Evolutionary conservation across 2,797 vertebrate genomes (phyloP), one percentile per base, ranked within the genome.

Genomic region (Zalophus californianus): DNA sequence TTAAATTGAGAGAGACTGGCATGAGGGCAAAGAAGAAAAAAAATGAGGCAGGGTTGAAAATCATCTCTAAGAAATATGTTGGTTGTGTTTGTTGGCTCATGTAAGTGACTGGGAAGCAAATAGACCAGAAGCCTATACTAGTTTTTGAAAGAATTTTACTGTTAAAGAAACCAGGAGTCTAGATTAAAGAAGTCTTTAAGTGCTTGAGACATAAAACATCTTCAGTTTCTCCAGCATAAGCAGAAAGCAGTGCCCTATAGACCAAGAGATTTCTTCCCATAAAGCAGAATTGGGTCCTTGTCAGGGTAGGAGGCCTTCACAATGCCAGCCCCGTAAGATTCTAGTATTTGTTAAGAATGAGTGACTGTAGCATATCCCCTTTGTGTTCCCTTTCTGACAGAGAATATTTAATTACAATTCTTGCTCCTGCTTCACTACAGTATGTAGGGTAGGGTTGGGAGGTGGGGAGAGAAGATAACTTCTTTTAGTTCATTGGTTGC

Each of bases 211-310:
- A 77, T 54, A 70, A 86, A 92, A 54, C 68, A 90, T 56, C 21
- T 56, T 77, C 60, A 78, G 44, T 32, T 48, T 92, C 48, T 23
- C 44, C 7, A 64, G 35, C 58, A 41, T 70, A 85, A 84, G 86
- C 77, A 95, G 83, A 93, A 87, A 90, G 77, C 3, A 66, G 18
- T 29, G 60, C 75, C 68, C 54, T 78, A 18, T 2, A 70, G 35
- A 70, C 78, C 85, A 75, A 86, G 60, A 52, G n/a, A 86, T 94
- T 86, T 86, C 73, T 94, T 91, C 18, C 29, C 32, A 88, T 50
- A 78, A 18, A 75, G 62, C 13, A 70, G 85, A 73, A 58, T 6
- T 35, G 38, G 44, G 38, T 79, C 7, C 21, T 87, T 58, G 23
- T 60, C 82, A 87, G 77, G 56, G 27, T 9, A 77, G n/a, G 52